Evolutionary conservation across 1,140 invertebrate species (phyloP), one percentile per base, ranked within the genome.

Genomic region (Dreissena polymorpha): DNA sequence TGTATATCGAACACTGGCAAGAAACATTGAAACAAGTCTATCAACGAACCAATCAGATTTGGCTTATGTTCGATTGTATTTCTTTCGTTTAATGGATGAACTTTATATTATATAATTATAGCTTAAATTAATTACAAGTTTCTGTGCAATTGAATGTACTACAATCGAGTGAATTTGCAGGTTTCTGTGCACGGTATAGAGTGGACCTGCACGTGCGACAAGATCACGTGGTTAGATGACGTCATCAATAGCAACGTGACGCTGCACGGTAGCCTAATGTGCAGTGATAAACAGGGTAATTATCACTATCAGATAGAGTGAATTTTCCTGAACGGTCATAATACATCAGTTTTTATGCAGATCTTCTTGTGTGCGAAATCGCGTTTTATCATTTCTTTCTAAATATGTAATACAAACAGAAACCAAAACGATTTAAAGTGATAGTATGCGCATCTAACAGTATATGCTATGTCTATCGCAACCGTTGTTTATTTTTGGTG

Each of bases 141-240:
- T n/a, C 64, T 50, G 55, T 3, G 1, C 23, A 51, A 14, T 14
- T 39, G 65, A 25, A 49, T 77, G 10, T 8, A 14, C 18, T 1
- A 77, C 49, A 63, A 65, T 18, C 18, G 16, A 10, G 65, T 23
- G 21, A 14, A 67, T 29, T 18, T 63, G 18, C 63, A 77, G n/a
- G 10, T 77, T 0, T 12, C 18, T 16, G 13, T 77, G 8, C 27
- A 77, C 18, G 68, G 68, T 51, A 79, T 79, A 16, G 65, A 68
- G 0, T 79, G 76, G 76, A 39, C 68, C 12, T 79, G 76, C 60
- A 29, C 76, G 12, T 79, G 76, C 60, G 76, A 79, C 67, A 25
- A 70, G 18, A 16, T 63, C 5, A 60, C 53, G 65, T 70, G 50
- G 65, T 16, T 79, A 12, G 65, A 70, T 10, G 27, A 25, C 16